These are phyloP conservation scores for Podarcis lilfordi DNA, from an alignment of 2,797 vertebrate genomes.

Conservation along the genomic window DNA sequence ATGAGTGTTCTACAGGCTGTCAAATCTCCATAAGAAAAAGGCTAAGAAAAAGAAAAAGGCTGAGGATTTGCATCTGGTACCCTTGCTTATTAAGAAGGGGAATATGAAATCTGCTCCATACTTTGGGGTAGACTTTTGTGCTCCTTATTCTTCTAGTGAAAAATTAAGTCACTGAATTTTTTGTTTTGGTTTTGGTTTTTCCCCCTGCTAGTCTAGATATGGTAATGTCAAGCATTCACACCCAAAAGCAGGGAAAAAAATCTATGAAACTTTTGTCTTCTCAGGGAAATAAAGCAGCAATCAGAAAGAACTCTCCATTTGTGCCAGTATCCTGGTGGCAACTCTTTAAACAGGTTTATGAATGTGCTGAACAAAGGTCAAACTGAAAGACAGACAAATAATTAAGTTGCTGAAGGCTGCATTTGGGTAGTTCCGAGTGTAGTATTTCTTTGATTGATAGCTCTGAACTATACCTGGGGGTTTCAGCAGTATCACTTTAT, in stretches of 20 bases:
- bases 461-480: neutral
- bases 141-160: slow-evolving; percentile 71
- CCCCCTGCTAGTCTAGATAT: slow-evolving; percentile 74
- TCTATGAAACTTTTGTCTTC: slow-evolving; percentile 91
- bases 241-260: slow-evolving; percentile 83
- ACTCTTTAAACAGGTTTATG: slow-evolving; percentile 83
- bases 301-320: slow-evolving; percentile 81
- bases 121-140: slow-evolving; percentile 72
- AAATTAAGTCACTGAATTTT: slow-evolving; percentile 85
- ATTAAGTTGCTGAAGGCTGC: slow-evolving; percentile 77
- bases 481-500: neutral
- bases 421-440: neutral
- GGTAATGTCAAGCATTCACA: slow-evolving; percentile 87
- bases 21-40: neutral
- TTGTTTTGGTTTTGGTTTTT: slow-evolving; percentile 78
- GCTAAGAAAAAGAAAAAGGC: neutral
- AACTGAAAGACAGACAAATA: slow-evolving; percentile 75
- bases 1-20: neutral
- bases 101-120: slow-evolving; percentile 1
- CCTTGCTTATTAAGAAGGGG: slow-evolving; percentile 49
- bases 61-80: neutral
- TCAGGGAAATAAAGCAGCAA: slow-evolving; percentile 78
- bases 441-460: too few relatives aligned
- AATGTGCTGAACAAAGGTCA: slow-evolving; percentile 77
- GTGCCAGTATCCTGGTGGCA: slow-evolving; percentile 78